Conservation (phyloP, 2,797 vertebrate genomes). For the Carcharodon carcharias region DNA sequence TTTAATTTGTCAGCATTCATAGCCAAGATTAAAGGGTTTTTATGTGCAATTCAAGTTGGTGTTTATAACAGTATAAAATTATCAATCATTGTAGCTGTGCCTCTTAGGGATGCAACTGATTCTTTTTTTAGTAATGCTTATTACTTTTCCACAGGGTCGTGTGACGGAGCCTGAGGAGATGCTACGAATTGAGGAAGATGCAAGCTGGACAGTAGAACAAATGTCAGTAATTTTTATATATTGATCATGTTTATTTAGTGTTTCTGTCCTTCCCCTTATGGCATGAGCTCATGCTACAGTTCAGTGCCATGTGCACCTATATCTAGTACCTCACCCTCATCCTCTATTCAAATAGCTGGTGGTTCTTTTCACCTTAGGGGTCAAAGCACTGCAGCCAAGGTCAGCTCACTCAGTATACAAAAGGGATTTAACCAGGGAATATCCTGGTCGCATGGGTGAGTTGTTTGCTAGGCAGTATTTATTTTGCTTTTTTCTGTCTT, state of each 20-base stretch:
- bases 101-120: no score
- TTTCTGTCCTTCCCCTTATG: not conserved
- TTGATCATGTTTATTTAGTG: not conserved
- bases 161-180: slow-evolving; percentile 74
- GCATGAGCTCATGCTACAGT: not conserved
- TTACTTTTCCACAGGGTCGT: slow-evolving; percentile 61
- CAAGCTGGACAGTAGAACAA: slow-evolving; percentile 65
- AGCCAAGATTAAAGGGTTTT: not conserved
- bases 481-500: not conserved
- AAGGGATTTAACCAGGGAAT: not conserved
- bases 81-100: not conserved
- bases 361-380: not conserved
- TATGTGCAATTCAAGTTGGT: not conserved
- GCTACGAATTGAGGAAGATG: slow-evolving; percentile 84
- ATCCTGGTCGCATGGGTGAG: not conserved
- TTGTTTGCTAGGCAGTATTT: not conserved
- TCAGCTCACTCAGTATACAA: not conserved
- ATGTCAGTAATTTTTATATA: slow-evolving; percentile 58
- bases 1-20: not conserved
- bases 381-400: not conserved
- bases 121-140: slow-evolving; percentile 27
- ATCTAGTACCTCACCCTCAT: not conserved
- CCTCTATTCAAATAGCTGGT: not conserved
- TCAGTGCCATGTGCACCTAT: not conserved
- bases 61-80: not conserved